These are phyloP conservation scores for Grus americana DNA, from an alignment of 2,113 vertebrate species.

Conservation along the genomic window DNA sequence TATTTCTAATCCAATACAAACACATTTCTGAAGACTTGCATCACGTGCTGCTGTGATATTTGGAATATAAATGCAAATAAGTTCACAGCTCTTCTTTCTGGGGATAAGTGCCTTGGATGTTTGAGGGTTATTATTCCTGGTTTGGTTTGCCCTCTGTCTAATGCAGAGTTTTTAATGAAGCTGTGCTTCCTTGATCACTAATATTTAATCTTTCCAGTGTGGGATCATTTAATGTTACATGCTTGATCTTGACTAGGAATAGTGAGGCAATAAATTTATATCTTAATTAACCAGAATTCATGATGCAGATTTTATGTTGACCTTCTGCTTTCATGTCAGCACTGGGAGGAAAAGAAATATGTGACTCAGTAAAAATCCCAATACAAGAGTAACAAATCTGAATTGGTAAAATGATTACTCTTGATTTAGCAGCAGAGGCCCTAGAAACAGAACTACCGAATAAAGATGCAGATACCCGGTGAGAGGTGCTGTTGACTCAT, in stretches of 20 bases:
- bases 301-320: not conserved
- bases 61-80: not conserved
- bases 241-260: not conserved
- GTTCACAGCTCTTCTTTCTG: not conserved
- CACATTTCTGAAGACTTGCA: not conserved
- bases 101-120: not conserved
- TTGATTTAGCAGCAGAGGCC: not conserved
- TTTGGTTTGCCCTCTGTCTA: not conserved
- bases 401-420: not conserved
- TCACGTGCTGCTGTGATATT: not conserved
- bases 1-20: not conserved
- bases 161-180: not conserved
- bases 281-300: not conserved
- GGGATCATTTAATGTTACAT: not conserved
- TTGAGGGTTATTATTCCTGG: not conserved
- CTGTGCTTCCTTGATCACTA: not conserved
- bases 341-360: not conserved
- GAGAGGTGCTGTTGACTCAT: not conserved
- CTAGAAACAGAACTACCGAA: not conserved
- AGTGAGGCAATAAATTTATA: accelerated
- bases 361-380: not conserved
- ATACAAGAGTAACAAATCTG: not conserved
- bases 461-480: not conserved
- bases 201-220: not conserved
- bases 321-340: not conserved